Percentiles rank a stretch among this genome's conserved stretches.
phyloP scores from a whole-genome alignment of 2,797 vertebrate genomes.

The Alcedo quadribrachys region DNA sequence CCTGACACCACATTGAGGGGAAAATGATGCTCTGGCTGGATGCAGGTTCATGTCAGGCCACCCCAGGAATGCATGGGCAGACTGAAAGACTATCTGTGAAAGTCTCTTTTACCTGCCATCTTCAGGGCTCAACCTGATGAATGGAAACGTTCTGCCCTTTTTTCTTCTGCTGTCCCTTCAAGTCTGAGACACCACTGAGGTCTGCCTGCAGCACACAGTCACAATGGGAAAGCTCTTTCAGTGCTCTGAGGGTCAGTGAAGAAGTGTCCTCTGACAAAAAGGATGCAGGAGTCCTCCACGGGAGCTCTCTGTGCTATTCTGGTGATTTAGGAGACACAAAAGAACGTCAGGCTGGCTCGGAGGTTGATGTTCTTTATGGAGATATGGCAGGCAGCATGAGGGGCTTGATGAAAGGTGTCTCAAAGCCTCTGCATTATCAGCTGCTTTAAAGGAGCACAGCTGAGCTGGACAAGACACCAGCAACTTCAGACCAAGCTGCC shows the following conservation, averaged over 20 bases:
- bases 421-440: not conserved
- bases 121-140: not conserved
- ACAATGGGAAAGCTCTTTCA: not conserved
- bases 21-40: not conserved
- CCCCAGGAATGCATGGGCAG: not conserved
- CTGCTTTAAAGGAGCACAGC: not conserved
- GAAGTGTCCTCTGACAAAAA: not conserved
- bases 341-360: not conserved
- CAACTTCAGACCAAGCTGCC: not conserved
- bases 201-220: not conserved
- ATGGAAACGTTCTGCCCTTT: not conserved
- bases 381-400: not conserved
- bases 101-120: not conserved
- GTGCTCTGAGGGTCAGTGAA: not conserved
- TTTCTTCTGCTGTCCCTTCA: not conserved
- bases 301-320: not conserved
- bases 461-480: not conserved
- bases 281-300: not conserved
- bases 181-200: not conserved
- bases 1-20: not conserved
- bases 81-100: not conserved
- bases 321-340: not conserved
- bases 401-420: not conserved
- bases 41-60: not conserved
- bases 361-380: not conserved